Evolutionary conservation across 2,888 invertebrate species (phyloP), one percentile per base, ranked within the genome.

Genomic region (Drosophila kokeensis): DNA sequence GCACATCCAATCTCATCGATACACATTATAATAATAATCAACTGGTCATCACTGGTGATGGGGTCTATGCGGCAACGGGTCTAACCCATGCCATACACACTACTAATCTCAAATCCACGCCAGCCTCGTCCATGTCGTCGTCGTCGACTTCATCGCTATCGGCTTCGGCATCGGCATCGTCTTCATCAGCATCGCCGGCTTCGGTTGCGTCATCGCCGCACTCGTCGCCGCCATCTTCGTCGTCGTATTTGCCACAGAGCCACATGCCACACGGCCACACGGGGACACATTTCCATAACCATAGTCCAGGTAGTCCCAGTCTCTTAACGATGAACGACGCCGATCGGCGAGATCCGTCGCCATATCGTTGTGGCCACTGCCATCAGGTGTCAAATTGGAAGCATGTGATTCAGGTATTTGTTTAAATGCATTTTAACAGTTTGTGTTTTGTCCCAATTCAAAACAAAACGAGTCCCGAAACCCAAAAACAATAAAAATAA

Each of bases 311-410:
- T 85, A 89, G 75, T 81, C 82, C 87, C 79, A 88, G 81, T 87
- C 82, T 92, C 63, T 88, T 92, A 85, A 83, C 86, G 88, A 78
- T 86, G 77, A 80, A 83, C 92, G 92, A 93, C 81, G 82, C 87
- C 82, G 93, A 92, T 90, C 93, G 93, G 91, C 93, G 94, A 81
- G 93, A 93, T 92, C 94, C 94, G 91, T 94, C 94, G 92, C 95
- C 95, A 90, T 95, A 95, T 92, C 95, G 96, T 92, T 96, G 96
- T 94, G 96, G 96, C 86, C 96, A 96, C 94, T 96, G 96, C 94
- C 96, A 96, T 94, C 96, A 96, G 94, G 94, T 96, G 92, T 96
- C 96, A 85, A 96, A 96, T 94, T 96, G 96, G 96, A 96, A 96
- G 95, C 96, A 96, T 94, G 96, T 96, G 92, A 96, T 96, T 94